Evolutionary conservation across 1,140 invertebrate genomes (phyloP).

Genomic region (Nymphalis io): DNA sequence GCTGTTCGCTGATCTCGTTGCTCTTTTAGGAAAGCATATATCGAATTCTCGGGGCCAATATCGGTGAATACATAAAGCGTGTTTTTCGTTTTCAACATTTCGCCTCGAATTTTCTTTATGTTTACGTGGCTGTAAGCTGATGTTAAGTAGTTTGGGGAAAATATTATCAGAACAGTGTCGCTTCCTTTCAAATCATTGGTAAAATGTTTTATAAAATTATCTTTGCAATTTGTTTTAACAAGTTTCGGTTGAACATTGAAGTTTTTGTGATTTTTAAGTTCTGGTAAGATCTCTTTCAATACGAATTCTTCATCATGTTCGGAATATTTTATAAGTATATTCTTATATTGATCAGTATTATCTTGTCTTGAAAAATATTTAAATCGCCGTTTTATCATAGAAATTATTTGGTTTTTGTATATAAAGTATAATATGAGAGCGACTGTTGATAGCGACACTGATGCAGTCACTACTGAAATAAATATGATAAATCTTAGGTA

Average conservation of each 20-base stretch:
- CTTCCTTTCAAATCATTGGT: conserved; percentile 44
- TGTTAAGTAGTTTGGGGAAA: conserved; percentile 70
- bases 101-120: conserved; percentile 73
- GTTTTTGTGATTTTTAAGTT: conserved; percentile 50
- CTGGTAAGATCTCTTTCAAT: conserved; percentile 58
- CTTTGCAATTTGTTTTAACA: conserved; percentile 41
- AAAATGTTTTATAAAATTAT: conserved; percentile 41
- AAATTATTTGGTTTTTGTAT: conserved; percentile 52
- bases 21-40: conserved; percentile 70
- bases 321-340: conserved; percentile 53
- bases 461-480: conserved; percentile 41
- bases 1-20: conserved; percentile 58
- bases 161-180: conserved; percentile 57
- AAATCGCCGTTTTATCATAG: conserved; percentile 51
- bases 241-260: conserved; percentile 50
- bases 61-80: conserved; percentile 70
- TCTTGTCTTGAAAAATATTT: conserved; percentile 30
- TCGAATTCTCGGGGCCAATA: conserved; percentile 67
- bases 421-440: conserved; percentile 49
- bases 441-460: conserved; percentile 43
- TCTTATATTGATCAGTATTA: conserved; percentile 34
- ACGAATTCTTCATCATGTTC: conserved; percentile 69
- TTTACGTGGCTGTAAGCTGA: conserved; percentile 65
- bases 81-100: conserved; percentile 67
- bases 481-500: conserved; percentile 51